Conservation (phyloP, 2,113 vertebrate genomes). For the Alethe castanea region DNA sequence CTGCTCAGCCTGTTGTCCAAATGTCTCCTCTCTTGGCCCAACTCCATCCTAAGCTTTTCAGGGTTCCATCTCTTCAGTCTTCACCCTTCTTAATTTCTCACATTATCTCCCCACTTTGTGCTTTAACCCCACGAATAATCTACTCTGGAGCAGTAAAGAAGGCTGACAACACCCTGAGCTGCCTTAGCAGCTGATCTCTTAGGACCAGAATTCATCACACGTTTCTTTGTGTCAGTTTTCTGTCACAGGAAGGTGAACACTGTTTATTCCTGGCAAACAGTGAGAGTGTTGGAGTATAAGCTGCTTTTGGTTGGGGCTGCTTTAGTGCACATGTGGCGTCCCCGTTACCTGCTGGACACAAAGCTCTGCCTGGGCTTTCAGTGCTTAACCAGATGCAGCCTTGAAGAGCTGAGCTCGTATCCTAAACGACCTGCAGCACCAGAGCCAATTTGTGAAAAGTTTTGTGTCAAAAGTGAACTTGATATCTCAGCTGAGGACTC, state of each 20-base stretch:
- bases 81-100: not conserved
- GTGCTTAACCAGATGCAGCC: constrained; percentile 26
- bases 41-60: constrained; percentile 4
- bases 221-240: not conserved
- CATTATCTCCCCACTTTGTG: not conserved
- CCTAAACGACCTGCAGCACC: constrained; percentile 1
- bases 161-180: not conserved
- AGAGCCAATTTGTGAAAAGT: constrained; percentile 61
- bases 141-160: not conserved
- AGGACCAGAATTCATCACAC: not conserved
- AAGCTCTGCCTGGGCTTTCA: not conserved
- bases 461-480: constrained; percentile 51
- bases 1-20: constrained; percentile 24
- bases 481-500: constrained; percentile 67
- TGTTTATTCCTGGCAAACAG: not conserved
- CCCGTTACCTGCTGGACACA: not conserved
- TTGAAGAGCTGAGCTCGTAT: constrained; percentile 17
- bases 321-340: not conserved
- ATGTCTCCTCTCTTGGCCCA: constrained; percentile 24
- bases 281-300: not conserved
- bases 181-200: not conserved
- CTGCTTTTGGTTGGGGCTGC: not conserved
- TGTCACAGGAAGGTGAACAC: not conserved
- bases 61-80: not conserved
- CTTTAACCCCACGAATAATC: not conserved